Evolutionary conservation across 2,888 invertebrate genomes (phyloP).

Genomic region (Labia minor): DNA sequence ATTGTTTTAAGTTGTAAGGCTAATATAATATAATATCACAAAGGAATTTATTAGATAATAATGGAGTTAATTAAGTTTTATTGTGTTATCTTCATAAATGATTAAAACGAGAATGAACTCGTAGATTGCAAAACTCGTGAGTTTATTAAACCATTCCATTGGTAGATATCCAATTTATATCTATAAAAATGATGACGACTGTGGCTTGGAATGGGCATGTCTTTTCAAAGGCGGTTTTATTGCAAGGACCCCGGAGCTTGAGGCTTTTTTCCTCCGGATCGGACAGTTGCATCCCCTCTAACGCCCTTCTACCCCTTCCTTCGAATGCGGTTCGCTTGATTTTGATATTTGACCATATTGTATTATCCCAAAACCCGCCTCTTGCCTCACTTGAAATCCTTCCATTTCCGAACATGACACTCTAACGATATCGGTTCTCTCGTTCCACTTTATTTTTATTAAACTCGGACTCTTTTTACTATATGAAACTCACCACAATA

Average conservation of each 20-base stretch:
- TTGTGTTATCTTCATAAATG: too few species aligned
- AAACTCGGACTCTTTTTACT: constrained; percentile 5
- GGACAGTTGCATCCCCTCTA: not conserved
- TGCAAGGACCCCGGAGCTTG: not conserved
- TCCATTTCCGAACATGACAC: not conserved
- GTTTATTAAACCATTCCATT: not conserved
- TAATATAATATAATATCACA: too few species aligned
- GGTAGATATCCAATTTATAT: not conserved
- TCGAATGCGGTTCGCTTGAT: constrained; percentile 4
- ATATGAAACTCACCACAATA: constrained; percentile 8
- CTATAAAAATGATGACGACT: not conserved
- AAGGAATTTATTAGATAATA: too few species aligned
- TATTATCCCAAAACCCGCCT: not conserved
- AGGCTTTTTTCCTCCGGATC: not conserved
- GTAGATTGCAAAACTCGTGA: too few species aligned
- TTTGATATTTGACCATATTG: constrained; percentile 13
- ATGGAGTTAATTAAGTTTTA: too few species aligned
- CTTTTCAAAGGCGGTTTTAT: not conserved
- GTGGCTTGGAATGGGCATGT: not conserved
- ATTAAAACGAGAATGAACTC: too few species aligned
- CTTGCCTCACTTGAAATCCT: not conserved
- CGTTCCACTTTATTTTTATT: constrained; percentile 13
- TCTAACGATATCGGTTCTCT: not conserved
- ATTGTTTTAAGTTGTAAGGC: too few species aligned
- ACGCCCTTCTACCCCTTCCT: not conserved